Percentiles rank a stretch among this genome's conserved stretches.
phyloP scores from a whole-genome alignment of 2,113 vertebrate genomes.

The Poeciliopsis turrubarensis region DNA sequence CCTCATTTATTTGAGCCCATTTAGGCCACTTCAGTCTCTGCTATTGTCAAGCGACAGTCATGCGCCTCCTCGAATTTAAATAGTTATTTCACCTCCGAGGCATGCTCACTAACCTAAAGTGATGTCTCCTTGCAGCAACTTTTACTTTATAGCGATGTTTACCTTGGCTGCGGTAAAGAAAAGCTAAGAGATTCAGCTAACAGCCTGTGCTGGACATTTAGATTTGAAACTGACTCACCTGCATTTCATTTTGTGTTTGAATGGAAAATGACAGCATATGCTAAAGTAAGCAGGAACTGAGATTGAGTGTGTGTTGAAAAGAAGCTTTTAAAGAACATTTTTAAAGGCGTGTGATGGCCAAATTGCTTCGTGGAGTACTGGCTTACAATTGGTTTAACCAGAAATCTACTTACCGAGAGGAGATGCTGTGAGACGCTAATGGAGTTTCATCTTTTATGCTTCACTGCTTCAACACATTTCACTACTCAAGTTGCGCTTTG shows the following conservation, averaged over 20 bases:
- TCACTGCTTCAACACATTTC: constrained; percentile 24
- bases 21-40: neutral
- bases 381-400: neutral
- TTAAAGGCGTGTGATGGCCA: neutral
- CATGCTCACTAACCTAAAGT: neutral
- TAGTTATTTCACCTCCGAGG: neutral
- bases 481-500: constrained; percentile 22
- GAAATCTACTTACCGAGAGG: neutral
- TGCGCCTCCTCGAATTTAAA: neutral
- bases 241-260: neutral
- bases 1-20: neutral
- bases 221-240: neutral
- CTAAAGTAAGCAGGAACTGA: neutral
- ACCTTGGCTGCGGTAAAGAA: neutral
- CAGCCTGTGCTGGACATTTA: neutral
- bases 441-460: constrained; percentile 7
- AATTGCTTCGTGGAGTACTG: neutral
- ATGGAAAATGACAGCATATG: neutral
- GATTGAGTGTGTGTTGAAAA: neutral
- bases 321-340: constrained; percentile 6
- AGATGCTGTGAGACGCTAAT: neutral
- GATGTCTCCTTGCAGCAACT: neutral
- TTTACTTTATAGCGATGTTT: neutral
- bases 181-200: neutral
- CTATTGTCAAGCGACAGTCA: neutral